phyloP scores from a whole-genome alignment of 2,113 vertebrate species.

The Mystacornis crossleyi region DNA sequence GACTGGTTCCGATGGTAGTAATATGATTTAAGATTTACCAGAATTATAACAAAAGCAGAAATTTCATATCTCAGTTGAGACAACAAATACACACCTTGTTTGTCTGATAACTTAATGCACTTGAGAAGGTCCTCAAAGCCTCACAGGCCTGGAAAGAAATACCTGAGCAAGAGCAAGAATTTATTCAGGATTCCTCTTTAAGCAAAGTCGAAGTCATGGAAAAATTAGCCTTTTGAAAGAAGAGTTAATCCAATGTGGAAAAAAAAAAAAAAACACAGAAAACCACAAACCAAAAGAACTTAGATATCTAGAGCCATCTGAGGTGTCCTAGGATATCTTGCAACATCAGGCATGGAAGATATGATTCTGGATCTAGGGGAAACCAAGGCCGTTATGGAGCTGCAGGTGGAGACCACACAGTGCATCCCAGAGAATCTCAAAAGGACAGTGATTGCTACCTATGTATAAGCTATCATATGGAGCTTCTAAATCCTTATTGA shows the following conservation, averaged over 20 bases:
- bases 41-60: neutral
- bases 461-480: neutral
- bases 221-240: neutral
- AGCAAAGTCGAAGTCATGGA: neutral
- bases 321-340: neutral
- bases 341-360: neutral
- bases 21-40: neutral
- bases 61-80: rapidly evolving
- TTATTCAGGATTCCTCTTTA: neutral
- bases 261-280: neutral
- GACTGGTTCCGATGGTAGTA: neutral
- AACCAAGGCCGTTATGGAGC: neutral
- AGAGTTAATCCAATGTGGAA: neutral
- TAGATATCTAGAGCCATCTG: neutral
- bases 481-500: neutral
- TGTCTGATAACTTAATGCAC: neutral
- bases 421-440: neutral
- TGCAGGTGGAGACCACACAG: neutral
- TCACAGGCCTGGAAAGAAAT: neutral
- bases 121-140: neutral
- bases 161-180: neutral
- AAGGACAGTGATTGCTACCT: neutral
- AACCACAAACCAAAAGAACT: neutral
- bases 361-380: neutral
- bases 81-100: neutral